Evolutionary conservation across 2,113 vertebrate genomes (phyloP), one percentile per base, ranked within the genome.

Genomic region (Vulpes vulpes): DNA sequence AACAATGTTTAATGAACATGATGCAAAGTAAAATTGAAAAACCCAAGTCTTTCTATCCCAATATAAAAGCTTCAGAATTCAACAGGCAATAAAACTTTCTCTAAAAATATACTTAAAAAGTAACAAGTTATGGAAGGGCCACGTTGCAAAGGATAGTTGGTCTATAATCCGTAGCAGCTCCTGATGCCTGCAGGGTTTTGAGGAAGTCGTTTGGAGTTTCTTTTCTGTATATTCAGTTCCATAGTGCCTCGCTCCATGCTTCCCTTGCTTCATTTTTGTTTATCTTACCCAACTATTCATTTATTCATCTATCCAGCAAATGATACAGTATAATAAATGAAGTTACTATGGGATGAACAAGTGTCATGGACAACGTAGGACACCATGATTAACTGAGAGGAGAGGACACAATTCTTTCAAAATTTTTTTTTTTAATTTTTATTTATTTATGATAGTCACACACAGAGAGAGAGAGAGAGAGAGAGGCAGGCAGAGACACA

Each of bases 281-380:
- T 64, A 22, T 81, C 55, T 82, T 17, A 90, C 6, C 59, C 76
- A 51, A 32, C 79, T 87, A 88, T 57, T 90, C 43, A 89, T 94
- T 89, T 96, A 87, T 85, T 94, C 62, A 92, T 96, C 89, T 84
- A 51, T 94, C 94, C 35, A 86, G 88, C 79, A 95, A n/a, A 74
- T 95, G 84, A n/a, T 79, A 53, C 25, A 76, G 22, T 73, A 3
- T 88, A 43, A 65, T 59, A 64, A 55, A 49, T 69, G 83, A 84
- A 8, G 38, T 85, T 82, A 53, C 43, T 62, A 0, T 38, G 19
- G 16, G 5, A 19, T 89, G 35, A 86, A 65, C 19, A 69, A 30
- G 3, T 94, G 3, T 19, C 59, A 8, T 8, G 60, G 62, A 73
- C 30, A 22, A 82, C n/a, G 2, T 38, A 85, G 35, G 43, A 89